Conservation (phyloP, 2,888 invertebrate species). For the Synanthedon myopaeformis region DNA sequence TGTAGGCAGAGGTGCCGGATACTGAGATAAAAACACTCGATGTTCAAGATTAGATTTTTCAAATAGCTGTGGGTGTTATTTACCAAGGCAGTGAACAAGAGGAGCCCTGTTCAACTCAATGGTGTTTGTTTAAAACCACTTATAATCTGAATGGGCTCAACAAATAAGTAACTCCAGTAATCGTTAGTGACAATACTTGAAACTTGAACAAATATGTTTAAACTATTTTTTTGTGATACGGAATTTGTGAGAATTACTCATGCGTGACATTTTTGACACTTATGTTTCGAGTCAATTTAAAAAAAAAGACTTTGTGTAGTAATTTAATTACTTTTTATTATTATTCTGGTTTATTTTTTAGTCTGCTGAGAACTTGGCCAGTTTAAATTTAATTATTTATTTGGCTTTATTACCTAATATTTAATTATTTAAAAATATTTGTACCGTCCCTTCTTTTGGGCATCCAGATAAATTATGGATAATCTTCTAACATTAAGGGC, state of each 20-base stretch:
- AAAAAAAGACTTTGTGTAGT: too few relatives aligned
- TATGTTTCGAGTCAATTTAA: too few relatives aligned
- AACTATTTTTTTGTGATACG: conserved; percentile 6
- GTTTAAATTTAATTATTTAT: too few relatives aligned
- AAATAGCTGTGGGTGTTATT: conserved; percentile 39
- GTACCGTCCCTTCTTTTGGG: too few relatives aligned
- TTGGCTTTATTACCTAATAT: too few relatives aligned
- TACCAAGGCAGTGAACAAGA: conserved; percentile 39
- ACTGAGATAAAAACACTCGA: conserved; percentile 47
- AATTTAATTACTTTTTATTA: too few relatives aligned
- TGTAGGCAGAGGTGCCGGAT: conserved; percentile 37
- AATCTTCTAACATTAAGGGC: too few relatives aligned
- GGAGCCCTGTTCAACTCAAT: conserved; percentile 41
- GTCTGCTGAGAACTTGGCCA: too few relatives aligned
- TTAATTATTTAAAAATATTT: too few relatives aligned
- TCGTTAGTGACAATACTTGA: conserved; percentile 47
- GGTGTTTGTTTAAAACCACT: conserved; percentile 62
- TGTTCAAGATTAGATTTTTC: conserved; percentile 47
- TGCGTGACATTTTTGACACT: not conserved
- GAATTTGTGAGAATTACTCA: not conserved
- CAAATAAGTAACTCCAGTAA: conserved; percentile 48
- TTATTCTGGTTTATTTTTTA: too few relatives aligned
- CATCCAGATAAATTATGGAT: too few relatives aligned
- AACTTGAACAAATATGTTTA: conserved; percentile 20
- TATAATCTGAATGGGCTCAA: conserved; percentile 41